phyloP scores from a whole-genome alignment of 2,888 invertebrate species.

The Philopedon plagiatum region DNA sequence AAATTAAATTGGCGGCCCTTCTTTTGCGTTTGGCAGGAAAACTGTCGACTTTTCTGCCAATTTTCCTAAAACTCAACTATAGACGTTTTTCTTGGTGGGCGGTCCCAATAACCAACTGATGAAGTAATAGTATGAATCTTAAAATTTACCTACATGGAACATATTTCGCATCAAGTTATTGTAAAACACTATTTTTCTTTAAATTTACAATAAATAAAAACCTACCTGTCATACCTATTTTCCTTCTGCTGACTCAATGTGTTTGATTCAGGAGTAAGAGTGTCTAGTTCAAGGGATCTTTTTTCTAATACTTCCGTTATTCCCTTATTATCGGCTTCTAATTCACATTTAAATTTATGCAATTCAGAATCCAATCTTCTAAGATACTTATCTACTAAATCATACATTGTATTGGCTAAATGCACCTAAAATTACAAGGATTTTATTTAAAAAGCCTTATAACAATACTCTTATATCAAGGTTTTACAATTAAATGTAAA shows the following conservation, averaged over 20 bases:
- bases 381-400: slow-evolving; percentile 93
- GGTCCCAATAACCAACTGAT: too few relatives aligned
- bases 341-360: slow-evolving; percentile 97
- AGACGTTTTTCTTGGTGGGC: too few relatives aligned
- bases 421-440: slow-evolving; percentile 70
- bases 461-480: too few relatives aligned
- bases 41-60: too few relatives aligned
- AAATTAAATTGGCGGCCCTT: too few relatives aligned
- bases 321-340: slow-evolving; percentile 98
- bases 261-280: slow-evolving; percentile 70
- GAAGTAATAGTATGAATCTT: too few relatives aligned
- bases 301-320: slow-evolving; percentile 97
- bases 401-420: slow-evolving; percentile 94
- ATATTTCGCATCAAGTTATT: too few relatives aligned
- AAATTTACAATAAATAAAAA: slow-evolving; percentile 26
- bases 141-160: too few relatives aligned
- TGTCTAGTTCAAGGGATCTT: slow-evolving; percentile 91
- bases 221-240: slow-evolving; percentile 75
- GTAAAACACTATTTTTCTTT: too few relatives aligned
- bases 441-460: background rate
- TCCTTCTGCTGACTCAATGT: slow-evolving; percentile 82
- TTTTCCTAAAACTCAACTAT: too few relatives aligned
- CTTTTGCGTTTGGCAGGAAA: too few relatives aligned
- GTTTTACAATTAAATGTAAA: too few relatives aligned
- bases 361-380: slow-evolving; percentile 90